Base-by-base conservation (phyloP, 1,140 invertebrate genomes). In the Marisa cornuarietis region DNA sequence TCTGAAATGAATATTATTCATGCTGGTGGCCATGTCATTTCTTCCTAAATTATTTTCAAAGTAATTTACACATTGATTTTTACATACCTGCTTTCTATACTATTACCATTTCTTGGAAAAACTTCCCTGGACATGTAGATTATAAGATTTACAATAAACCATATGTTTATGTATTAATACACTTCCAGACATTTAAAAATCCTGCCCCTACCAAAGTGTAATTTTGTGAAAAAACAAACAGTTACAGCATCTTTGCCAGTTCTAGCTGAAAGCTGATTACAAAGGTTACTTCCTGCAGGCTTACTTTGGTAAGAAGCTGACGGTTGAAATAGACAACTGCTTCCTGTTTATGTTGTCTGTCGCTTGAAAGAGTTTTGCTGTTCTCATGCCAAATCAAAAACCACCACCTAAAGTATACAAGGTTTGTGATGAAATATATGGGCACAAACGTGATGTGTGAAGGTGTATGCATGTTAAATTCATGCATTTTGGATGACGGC, bases 241-340 rank as follows among this genome's bases (percentile, higher is more conserved):
- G 13, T 68, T 13, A 68, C 65, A 68, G n/a, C 13, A 1, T 68
- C n/a, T 68, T n/a, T 4, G 3, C 6, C 1, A 8, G 22, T n/a
- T 11, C 65, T 22, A 75, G n/a, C 5, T 26, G 31, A 71, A 71
- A 49, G 26, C 31, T 42, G 24, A 42, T 0, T 18, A 18, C 1
- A 42, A 58, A 18, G 11, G 54, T 58, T 58, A 58, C 1, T 14
- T 11, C 54, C 54, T 14, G 54, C 54, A 14, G 42, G 11, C 51
- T 71, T 62, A 85, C 86, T 82, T 86, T 86, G 18, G 31, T 26
- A 16, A 84, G 76, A 20, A 84, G 68, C 16, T 75, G 49, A 58
- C 80, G 79, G 51, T 82, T 84, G 62, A 84, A 82, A 68, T 87
- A 82, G 31, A 79, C 65, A 13, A 79, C 66, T 42, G 86, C 86